These are phyloP conservation scores for Umimayanthus kanabou DNA, from an alignment of 92 coral and sea anemone genomes.

Conservation along the genomic window DNA sequence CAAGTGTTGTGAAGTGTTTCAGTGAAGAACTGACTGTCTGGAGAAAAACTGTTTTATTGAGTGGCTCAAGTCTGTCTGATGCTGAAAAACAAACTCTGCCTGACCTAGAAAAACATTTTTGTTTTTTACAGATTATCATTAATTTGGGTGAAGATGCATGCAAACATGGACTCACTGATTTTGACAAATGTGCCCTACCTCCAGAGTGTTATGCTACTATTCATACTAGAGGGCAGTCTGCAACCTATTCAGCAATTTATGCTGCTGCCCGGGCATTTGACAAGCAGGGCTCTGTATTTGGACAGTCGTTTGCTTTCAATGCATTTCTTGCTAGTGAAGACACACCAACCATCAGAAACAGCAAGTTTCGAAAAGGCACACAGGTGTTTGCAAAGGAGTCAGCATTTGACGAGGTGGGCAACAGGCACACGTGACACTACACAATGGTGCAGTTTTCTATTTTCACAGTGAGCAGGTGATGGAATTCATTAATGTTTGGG, in stretches of 20 bases:
- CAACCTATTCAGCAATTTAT: conserved; percentile 3
- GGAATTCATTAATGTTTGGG: conserved; percentile 23
- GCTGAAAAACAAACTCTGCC: neutral
- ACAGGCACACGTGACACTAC: conserved; percentile 37
- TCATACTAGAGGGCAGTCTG: neutral
- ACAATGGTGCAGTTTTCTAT: conserved; percentile 19
- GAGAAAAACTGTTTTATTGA: neutral
- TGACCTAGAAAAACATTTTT: conserved; percentile 21
- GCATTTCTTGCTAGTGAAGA: conserved; percentile 1
- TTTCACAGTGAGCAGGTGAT: conserved; percentile 17
- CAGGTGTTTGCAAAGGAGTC: conserved; percentile 28
- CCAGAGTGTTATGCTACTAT: neutral
- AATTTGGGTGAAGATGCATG: conserved; percentile 25
- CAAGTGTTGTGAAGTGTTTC: conserved; percentile 8
- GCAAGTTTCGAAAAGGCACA: conserved; percentile 37
- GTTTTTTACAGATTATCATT: conserved; percentile 31
- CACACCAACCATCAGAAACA: neutral
- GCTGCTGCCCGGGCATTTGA: conserved; percentile 16
- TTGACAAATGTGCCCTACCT: conserved; percentile 11
- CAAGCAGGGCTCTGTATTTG: neutral
- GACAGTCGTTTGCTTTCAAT: conserved; percentile 4
- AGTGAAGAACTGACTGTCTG: conserved; percentile 1
- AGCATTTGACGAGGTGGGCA: conserved; percentile 25
- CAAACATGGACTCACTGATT: conserved; percentile 16
- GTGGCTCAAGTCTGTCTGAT: neutral